Evolutionary conservation across 1,140 invertebrate species (phyloP), one percentile per base, ranked within the genome.

Genomic region (Megalonaias nervosa): DNA sequence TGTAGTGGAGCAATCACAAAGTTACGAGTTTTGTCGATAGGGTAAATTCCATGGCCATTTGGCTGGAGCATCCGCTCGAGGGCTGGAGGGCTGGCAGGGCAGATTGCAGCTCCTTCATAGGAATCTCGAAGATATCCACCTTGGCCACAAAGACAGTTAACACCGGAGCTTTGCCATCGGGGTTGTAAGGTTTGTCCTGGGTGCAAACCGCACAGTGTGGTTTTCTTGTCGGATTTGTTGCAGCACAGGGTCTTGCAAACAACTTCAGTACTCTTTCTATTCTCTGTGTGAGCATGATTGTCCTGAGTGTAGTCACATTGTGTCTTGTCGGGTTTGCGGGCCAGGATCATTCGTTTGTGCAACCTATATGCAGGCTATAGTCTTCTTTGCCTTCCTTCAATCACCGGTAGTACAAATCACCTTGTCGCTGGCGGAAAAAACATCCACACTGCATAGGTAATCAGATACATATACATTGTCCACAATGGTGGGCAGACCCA

Each of bases 41-140:
- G 56, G 56, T 69, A 69, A 16, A 69, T 15, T 2, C 67, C 67
- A 57, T 38, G 56, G 67, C 67, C 67, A 48, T 31, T 15, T 23
- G 17, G 1, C 48, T 17, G 48, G 16, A 69, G 5, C 23, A 17
- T 23, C 17, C 16, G 15, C 56, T 55, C 3, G 4, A 48, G 26
- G 26, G 26, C 26, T 31, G 26, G 26, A 66, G 31, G 15, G 17
- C 23, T 3, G 16, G 26, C 2, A 66, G 31, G 15, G 17, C 23
- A 16, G 16, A 2, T 26, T 9, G 11, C 15, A 9, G 23, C 31
- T n/a, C 23, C 15, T 17, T 26, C 65, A 66, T 66, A 15, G 65
- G 23, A 15, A 66, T 26, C 23, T 66, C 2, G 17, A 26, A 66
- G 15, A 66, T 26, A 15, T 17, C 26, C 26, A n/a, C 23, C n/a